Base-by-base conservation (phyloP, 2,888 invertebrate genomes). In the Fabriciana adippe region DNA sequence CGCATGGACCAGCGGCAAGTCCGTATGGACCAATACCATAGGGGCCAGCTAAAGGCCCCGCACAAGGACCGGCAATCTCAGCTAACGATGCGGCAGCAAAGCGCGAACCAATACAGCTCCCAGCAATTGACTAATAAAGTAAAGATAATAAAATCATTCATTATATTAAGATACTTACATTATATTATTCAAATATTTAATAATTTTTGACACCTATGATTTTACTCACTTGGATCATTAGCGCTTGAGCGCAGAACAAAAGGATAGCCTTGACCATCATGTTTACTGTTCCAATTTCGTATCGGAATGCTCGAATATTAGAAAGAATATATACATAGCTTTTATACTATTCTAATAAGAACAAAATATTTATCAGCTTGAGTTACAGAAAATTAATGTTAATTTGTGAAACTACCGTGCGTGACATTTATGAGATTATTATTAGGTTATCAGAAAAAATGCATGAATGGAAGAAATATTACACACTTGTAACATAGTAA, bases 201-300 rank as follows among this genome's bases (percentile, higher is more conserved):
- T 18, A 14, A 2, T 56, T 1, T 41, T 13, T 0, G 6, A 41
- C 18, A 11, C 3, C n/a, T 47, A n/a, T 6, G 51, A 13, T 55
- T 45, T 3, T 18, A 56, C 56, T 55, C 68, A 81, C 81, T 78
- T 81, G 79, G 57, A 75, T 73, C 59, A 79, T 63, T 18, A 80
- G 71, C 35, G 77, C 77, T 68, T 78, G 76, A 48, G 78, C 78
- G 74, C 78, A 80, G 70, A 81, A 69, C 16, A 74, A 66, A 31
- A 79, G 55, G 13, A 78, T 69, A 21, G 73, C 64, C 71, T 79
- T 79, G 61, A 75, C 51, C 50, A 61, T 73, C 79, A 81, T 81
- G 64, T 68, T 68, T 56, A 55, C 64, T 72, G 59, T 68, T 69
- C 50, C 56, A 63, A 14, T 41, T 21, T n/a, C 41, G 51, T 26